These are phyloP conservation scores for Notechis scutatus DNA, from an alignment of 2,113 vertebrate genomes.

Conservation along the genomic window DNA sequence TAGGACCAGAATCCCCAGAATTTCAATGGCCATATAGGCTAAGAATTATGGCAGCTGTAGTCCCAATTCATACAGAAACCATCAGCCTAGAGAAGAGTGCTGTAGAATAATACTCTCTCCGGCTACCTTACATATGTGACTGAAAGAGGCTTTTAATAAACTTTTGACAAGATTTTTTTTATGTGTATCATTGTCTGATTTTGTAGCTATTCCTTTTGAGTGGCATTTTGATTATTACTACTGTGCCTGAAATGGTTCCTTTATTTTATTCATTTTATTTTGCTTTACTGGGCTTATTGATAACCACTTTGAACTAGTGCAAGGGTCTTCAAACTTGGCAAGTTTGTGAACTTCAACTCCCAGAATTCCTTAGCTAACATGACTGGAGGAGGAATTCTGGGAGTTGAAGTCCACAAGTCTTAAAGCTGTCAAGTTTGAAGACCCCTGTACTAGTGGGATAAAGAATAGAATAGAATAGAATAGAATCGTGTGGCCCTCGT, in stretches of 20 bases:
- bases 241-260: not conserved
- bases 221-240: not conserved
- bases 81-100: not conserved
- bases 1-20: not conserved
- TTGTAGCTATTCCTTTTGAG: not conserved
- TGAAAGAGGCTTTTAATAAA: not conserved
- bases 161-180: not conserved
- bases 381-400: too few relatives aligned
- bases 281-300: not conserved
- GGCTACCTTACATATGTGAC: not conserved
- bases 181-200: not conserved
- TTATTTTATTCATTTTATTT: not conserved
- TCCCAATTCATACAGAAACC: not conserved
- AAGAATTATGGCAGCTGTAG: not conserved
- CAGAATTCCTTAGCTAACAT: too few relatives aligned
- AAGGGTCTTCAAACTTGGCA: too few relatives aligned
- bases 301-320: not conserved
- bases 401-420: too few relatives aligned
- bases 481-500: too few relatives aligned
- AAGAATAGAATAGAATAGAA: not conserved
- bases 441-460: not conserved
- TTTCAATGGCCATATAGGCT: not conserved
- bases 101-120: not conserved
- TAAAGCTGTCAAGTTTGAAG: too few relatives aligned
- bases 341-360: too few relatives aligned